phyloP scores from a whole-genome alignment of 2,113 vertebrate species.

The Nestor notabilis region DNA sequence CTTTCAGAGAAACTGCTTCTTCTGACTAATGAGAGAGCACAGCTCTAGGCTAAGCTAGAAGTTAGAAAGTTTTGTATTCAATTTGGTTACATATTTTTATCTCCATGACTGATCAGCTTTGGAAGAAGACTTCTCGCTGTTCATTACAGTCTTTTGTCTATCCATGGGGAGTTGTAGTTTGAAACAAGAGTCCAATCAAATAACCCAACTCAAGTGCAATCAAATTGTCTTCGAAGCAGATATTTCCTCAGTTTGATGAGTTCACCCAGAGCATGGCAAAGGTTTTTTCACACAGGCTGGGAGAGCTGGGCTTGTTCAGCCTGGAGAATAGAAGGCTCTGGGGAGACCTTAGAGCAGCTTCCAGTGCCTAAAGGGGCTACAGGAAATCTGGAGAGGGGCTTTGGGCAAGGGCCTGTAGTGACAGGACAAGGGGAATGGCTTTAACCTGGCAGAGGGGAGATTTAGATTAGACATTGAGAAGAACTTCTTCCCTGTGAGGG shows the following conservation, averaged over 20 bases:
- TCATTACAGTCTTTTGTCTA: constrained; percentile 56
- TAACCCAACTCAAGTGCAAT: background rate
- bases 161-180: constrained; percentile 3
- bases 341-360: background rate
- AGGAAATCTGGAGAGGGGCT: background rate
- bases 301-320: background rate
- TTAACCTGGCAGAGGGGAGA: background rate
- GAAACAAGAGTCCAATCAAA: constrained; percentile 55
- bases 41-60: background rate
- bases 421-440: background rate
- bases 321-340: background rate
- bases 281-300: background rate
- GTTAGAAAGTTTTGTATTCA: background rate
- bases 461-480: background rate
- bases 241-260: background rate
- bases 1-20: background rate
- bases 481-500: background rate
- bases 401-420: background rate
- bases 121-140: constrained; percentile 19
- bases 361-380: background rate
- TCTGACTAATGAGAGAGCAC: background rate
- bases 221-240: constrained; percentile 10
- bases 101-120: background rate
- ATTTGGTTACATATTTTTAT: background rate
- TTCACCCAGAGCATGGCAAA: background rate